phyloP scores from a whole-genome alignment of 1,140 invertebrate species.

The Mycetomoellerius zeteki region DNA sequence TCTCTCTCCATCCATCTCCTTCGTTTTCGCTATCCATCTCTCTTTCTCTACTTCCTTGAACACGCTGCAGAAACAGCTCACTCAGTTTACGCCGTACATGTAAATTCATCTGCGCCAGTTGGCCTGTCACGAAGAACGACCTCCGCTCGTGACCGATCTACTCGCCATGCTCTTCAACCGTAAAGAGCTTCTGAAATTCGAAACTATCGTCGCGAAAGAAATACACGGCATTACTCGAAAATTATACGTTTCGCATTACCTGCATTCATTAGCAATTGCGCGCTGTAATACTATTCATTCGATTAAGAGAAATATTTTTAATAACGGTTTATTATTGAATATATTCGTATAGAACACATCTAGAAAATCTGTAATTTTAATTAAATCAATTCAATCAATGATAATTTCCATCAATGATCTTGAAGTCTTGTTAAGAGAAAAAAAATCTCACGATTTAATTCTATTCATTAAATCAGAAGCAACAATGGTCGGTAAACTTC shows the following conservation, averaged over 20 bases:
- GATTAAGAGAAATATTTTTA: not conserved
- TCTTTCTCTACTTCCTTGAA: constrained; percentile 43
- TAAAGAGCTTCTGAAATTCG: constrained; percentile 56
- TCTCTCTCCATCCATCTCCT: constrained; percentile 13
- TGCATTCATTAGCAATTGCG: not conserved
- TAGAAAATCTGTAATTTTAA: not conserved
- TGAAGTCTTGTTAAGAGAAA: not conserved
- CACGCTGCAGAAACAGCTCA: constrained; percentile 70
- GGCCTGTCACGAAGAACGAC: constrained; percentile 67
- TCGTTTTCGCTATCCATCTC: constrained; percentile 23
- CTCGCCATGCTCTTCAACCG: constrained; percentile 40
- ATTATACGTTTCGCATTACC: not conserved
- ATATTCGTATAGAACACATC: not conserved
- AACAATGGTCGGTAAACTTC: constrained; percentile 33
- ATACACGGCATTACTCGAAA: not conserved
- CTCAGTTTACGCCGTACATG: constrained; percentile 80
- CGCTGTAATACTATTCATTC: not conserved
- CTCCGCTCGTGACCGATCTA: constrained; percentile 75
- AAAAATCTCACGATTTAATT: constrained; percentile 24
- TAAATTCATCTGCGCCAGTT: constrained; percentile 75
- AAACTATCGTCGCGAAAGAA: constrained; percentile 18
- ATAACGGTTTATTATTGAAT: no score
- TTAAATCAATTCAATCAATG: not conserved
- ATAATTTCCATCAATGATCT: not conserved
- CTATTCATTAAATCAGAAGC: not conserved